Evolutionary conservation across 2,797 vertebrate species (phyloP).

Genomic region (Pachyuromys duprasi): DNA sequence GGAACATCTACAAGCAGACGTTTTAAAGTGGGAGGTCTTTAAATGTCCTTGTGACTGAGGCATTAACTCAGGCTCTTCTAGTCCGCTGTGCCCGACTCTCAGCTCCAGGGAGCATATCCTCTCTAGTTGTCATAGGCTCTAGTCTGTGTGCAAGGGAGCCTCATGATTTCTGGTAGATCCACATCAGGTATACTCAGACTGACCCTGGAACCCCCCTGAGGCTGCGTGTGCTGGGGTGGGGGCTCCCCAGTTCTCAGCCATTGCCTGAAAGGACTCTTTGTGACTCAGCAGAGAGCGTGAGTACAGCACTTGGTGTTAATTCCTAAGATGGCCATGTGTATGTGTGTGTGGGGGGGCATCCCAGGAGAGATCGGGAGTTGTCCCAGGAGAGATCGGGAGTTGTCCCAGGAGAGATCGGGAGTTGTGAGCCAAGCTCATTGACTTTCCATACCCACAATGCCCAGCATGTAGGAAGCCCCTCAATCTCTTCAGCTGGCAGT

Average conservation of each 20-base stretch:
- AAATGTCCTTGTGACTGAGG: background rate
- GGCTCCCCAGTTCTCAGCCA: background rate
- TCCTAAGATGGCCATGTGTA: accelerated
- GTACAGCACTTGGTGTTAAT: accelerated
- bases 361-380: background rate
- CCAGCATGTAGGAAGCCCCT: background rate
- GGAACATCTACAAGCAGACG: background rate
- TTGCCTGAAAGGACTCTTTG: background rate
- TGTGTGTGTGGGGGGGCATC: too few relatives aligned
- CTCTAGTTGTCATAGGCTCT: background rate
- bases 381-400: background rate
- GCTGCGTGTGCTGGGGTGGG: accelerated
- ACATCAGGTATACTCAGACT: background rate
- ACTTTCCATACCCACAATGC: background rate
- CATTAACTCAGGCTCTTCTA: constrained; percentile 38
- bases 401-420: background rate
- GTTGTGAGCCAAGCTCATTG: background rate
- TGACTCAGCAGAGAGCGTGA: accelerated
- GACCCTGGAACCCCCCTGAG: background rate
- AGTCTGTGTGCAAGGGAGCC: constrained; percentile 10
- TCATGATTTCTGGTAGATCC: background rate
- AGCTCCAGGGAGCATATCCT: background rate
- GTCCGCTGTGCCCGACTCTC: constrained; percentile 6
- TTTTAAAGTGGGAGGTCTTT: background rate
- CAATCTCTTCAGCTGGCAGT: background rate